These are phyloP conservation scores for Myiothlypis chrysogaster DNA, from an alignment of 2,797 vertebrate genomes.

Conservation along the genomic window DNA sequence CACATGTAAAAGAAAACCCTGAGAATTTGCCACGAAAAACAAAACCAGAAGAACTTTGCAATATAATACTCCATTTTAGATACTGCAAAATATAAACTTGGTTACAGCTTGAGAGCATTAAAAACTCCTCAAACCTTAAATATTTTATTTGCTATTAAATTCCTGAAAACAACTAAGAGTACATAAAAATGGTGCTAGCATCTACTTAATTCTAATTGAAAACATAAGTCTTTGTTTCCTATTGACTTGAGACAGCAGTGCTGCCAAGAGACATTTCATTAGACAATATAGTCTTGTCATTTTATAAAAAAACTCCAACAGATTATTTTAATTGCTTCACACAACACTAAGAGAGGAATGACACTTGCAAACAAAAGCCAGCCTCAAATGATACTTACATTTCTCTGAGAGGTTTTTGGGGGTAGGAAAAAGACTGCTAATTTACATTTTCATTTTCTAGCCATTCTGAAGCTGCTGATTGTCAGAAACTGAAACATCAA, in stretches of 20 bases:
- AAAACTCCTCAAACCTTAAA: constrained; percentile 28
- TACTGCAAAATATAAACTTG: constrained; percentile 38
- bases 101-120: constrained; percentile 49
- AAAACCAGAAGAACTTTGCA: neutral
- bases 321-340: neutral
- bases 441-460: constrained; percentile 11
- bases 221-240: constrained; percentile 42
- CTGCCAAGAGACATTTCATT: constrained; percentile 29
- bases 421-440: neutral
- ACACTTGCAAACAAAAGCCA: neutral
- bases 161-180: constrained; percentile 28
- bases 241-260: constrained; percentile 7
- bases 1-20: neutral
- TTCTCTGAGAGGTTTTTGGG: neutral
- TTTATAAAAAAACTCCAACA: neutral
- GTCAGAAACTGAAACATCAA: neutral
- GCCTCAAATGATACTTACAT: neutral
- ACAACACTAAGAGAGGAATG: neutral
- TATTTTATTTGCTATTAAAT: constrained; percentile 51
- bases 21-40: neutral
- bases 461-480: neutral
- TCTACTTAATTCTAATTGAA: constrained; percentile 57
- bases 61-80: neutral
- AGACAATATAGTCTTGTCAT: neutral
- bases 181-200: constrained; percentile 9